A percentile compares a stretch with the other conserved stretches of the same genome.
Evolutionary conservation across 2,113 vertebrate genomes (phyloP).

Genomic region (Cyphomyrus plagiostoma): DNA sequence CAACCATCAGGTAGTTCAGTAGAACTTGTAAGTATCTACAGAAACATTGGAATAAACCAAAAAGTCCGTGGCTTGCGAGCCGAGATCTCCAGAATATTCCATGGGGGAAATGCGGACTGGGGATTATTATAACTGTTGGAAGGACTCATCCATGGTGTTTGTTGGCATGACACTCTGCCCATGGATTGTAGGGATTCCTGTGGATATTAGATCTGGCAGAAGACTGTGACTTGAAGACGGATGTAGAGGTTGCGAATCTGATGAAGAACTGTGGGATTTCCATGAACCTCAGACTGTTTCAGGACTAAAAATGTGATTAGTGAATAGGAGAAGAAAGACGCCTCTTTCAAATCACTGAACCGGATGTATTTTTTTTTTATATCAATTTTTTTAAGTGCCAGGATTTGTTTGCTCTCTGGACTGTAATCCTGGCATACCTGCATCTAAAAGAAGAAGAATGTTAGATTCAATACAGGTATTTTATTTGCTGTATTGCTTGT

Average conservation of each 20-base stretch:
- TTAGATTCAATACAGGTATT: neutral
- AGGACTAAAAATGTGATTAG: conserved; percentile 7
- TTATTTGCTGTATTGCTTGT: neutral
- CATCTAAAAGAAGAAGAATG: neutral
- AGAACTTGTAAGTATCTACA: conserved; percentile 3
- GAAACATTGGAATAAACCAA: conserved; percentile 7
- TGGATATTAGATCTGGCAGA: conserved; percentile 5
- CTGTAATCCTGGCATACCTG: neutral
- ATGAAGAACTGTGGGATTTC: conserved; percentile 13
- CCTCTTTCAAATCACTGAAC: neutral
- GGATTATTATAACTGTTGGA: conserved; percentile 2
- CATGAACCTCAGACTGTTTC: neutral
- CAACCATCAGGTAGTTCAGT: neutral
- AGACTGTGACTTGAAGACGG: neutral
- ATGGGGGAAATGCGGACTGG: neutral
- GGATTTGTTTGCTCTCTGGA: neutral
- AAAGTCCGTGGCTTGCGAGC: neutral
- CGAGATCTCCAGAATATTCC: neutral
- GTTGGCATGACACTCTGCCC: neutral
- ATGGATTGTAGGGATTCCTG: conserved; percentile 19
- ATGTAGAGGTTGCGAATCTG: neutral
- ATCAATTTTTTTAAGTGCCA: neutral
- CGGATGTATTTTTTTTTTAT: conserved; percentile 2
- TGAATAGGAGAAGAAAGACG: neutral
- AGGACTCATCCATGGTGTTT: neutral